A percentile compares a stretch with the other conserved stretches of the same genome.
Conservation (phyloP, 2,888 invertebrate species). For the Physocephala rufipes region DNA sequence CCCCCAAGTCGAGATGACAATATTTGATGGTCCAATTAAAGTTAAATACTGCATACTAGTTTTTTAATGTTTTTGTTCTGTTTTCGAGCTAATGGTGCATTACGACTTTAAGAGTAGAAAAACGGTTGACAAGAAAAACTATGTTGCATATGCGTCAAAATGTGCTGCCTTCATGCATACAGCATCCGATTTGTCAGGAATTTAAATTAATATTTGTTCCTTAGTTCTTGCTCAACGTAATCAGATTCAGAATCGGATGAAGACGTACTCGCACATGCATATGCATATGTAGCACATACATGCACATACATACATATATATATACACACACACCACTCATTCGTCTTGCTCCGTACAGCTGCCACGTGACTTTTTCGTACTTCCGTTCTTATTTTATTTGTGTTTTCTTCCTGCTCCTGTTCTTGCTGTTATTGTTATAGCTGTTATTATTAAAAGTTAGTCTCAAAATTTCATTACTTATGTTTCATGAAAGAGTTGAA, state of each 20-base stretch:
- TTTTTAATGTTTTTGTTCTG: no score
- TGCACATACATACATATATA: neutral
- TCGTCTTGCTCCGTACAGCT: constrained; percentile 14
- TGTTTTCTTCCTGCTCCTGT: constrained; percentile 12
- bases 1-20: no score
- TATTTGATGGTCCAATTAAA: neutral
- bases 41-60: neutral
- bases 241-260: constrained; percentile 29
- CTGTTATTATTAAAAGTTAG: no score
- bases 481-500: constrained; percentile 2
- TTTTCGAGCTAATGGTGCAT: neutral
- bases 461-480: no score
- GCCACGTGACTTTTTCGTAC: constrained; percentile 31
- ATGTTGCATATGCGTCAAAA: constrained; percentile 11
- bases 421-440: constrained; percentile 7
- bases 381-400: constrained; percentile 28
- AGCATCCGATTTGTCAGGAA: constrained; percentile 29
- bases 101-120: neutral
- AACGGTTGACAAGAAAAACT: neutral
- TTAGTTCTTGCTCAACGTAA: constrained; percentile 6
- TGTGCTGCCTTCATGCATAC: neutral
- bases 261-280: constrained; percentile 9
- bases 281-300: neutral
- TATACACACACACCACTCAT: constrained; percentile 12
- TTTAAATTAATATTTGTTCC: constrained; percentile 25